phyloP scores from a whole-genome alignment of 2,113 vertebrate species.

The Chionis minor region DNA sequence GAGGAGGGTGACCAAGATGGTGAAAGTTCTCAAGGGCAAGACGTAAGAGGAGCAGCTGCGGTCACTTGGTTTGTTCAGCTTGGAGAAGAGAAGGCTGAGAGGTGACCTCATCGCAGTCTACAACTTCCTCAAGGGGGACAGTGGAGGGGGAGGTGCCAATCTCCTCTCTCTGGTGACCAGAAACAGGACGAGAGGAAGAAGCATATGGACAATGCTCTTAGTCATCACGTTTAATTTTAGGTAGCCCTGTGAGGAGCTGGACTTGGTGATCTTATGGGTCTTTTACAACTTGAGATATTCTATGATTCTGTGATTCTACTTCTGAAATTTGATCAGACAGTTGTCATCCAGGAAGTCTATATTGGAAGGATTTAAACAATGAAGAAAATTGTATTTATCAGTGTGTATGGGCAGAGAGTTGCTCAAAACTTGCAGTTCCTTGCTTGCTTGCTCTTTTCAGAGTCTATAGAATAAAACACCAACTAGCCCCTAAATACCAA shows the following conservation, averaged over 20 bases:
- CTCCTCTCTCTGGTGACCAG: too few species aligned
- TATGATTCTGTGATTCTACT: neutral
- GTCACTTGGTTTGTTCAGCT: neutral
- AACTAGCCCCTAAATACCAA: too few species aligned
- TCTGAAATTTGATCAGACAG: neutral
- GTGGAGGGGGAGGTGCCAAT: too few species aligned
- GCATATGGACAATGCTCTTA: neutral
- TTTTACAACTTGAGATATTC: neutral
- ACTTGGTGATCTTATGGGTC: neutral
- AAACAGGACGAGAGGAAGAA: neutral
- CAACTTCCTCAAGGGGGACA: too few species aligned
- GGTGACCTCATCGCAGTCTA: too few species aligned
- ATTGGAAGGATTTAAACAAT: neutral
- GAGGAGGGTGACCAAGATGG: neutral
- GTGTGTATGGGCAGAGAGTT: neutral
- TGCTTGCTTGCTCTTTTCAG: too few species aligned
- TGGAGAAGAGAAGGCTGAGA: neutral
- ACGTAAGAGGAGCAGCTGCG: neutral
- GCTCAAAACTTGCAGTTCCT: too few species aligned
- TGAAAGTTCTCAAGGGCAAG: neutral
- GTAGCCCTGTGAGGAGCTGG: neutral
- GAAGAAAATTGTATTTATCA: neutral
- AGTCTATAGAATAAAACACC: too few species aligned
- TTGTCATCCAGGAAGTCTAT: neutral
- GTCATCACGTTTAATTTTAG: neutral